Conservation (phyloP, 2,113 vertebrate genomes). For the Odocoileus hemionus region DNA sequence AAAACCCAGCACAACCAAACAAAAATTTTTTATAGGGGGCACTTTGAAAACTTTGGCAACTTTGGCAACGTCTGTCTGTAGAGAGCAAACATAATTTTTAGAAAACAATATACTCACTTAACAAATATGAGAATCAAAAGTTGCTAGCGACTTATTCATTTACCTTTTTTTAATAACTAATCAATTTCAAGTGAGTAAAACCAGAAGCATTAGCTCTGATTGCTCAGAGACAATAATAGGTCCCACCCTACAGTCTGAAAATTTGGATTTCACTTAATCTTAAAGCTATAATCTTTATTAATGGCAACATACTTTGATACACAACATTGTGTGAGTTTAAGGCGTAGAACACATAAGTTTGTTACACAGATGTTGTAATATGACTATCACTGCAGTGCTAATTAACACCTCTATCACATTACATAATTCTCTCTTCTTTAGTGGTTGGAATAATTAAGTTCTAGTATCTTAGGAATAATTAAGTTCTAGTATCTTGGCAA, state of each 20-base stretch:
- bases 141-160: not conserved
- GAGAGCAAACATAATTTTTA: not conserved
- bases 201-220: not conserved
- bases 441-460: not conserved
- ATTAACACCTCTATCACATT: not conserved
- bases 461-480: not conserved
- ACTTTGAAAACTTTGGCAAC: not conserved
- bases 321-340: not conserved
- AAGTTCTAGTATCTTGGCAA: not conserved
- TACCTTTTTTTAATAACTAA: not conserved
- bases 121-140: not conserved
- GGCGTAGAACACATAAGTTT: not conserved
- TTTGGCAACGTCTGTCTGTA: not conserved
- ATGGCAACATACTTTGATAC: not conserved
- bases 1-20: not conserved
- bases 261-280: not conserved
- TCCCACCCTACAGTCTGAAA: not conserved
- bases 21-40: not conserved
- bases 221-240: not conserved
- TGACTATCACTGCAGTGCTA: not conserved
- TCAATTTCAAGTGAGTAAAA: not conserved
- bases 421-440: not conserved
- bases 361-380: not conserved
- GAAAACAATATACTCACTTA: not conserved
- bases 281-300: not conserved